Evolutionary conservation across 2,888 invertebrate genomes (phyloP).

Genomic region (Pammene fasciana): DNA sequence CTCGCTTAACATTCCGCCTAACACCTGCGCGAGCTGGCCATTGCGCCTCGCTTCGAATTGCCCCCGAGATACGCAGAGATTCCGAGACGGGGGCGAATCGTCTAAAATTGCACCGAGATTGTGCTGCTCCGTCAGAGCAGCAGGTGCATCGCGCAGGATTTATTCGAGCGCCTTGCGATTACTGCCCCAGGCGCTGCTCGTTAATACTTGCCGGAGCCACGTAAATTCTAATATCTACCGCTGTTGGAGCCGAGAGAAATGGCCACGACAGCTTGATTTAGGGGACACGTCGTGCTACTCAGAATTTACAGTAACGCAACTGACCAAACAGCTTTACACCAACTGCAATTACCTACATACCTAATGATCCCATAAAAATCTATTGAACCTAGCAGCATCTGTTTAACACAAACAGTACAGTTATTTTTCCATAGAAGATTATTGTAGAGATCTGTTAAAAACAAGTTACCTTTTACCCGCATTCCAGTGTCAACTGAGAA

Average conservation of each 20-base stretch:
- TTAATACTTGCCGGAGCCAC: slow-evolving; percentile 81
- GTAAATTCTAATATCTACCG: slow-evolving; percentile 83
- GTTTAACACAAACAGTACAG: background rate
- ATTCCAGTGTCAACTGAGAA: slow-evolving; percentile 25
- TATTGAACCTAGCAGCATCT: background rate
- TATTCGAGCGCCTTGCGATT: slow-evolving; percentile 73
- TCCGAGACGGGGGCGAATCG: slow-evolving; percentile 33
- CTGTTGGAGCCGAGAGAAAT: slow-evolving; percentile 76
- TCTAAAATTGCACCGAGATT: slow-evolving; percentile 52
- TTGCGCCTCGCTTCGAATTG: slow-evolving; percentile 54
- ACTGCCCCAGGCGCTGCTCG: slow-evolving; percentile 74
- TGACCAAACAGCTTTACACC: slow-evolving; percentile 38
- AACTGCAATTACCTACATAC: slow-evolving; percentile 11
- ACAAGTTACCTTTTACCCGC: slow-evolving; percentile 24
- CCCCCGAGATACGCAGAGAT: slow-evolving; percentile 25
- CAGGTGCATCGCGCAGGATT: slow-evolving; percentile 81
- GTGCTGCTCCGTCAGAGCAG: slow-evolving; percentile 53
- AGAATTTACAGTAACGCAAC: slow-evolving; percentile 58
- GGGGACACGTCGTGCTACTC: slow-evolving; percentile 65
- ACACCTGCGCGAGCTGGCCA: slow-evolving; percentile 75
- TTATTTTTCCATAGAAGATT: background rate
- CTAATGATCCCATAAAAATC: background rate
- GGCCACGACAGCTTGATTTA: slow-evolving; percentile 80
- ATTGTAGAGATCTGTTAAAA: background rate
- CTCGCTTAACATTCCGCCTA: slow-evolving; percentile 75